Evolutionary conservation across 1,140 invertebrate species (phyloP).

Genomic region (Heliconius himera): DNA sequence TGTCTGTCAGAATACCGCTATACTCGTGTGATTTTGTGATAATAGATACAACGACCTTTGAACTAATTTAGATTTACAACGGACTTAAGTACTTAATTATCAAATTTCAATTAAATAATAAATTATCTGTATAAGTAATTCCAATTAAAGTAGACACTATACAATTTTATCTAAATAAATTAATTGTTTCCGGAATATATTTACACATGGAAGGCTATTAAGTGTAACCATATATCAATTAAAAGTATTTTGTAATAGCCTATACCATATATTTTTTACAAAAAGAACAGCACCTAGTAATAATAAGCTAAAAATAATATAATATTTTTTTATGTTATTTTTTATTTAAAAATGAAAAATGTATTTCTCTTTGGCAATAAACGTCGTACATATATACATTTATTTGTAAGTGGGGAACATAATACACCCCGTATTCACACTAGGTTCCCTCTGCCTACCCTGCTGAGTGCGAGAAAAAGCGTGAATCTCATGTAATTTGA

Average conservation of each 20-base stretch:
- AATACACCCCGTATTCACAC: no score
- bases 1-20: slow-evolving; percentile 18
- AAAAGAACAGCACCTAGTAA: no score
- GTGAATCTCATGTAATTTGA: no score
- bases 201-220: neutral
- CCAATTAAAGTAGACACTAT: neutral
- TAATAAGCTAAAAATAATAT: no score
- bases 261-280: no score
- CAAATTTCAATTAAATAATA: neutral
- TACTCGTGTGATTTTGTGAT: slow-evolving; percentile 6
- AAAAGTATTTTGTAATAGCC: neutral
- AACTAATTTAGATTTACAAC: slow-evolving; percentile 19
- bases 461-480: no score
- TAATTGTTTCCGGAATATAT: neutral
- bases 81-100: neutral
- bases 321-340: no score
- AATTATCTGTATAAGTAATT: neutral
- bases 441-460: no score
- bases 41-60: slow-evolving; percentile 18
- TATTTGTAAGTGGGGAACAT: no score
- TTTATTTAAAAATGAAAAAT: no score
- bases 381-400: no score
- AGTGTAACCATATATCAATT: neutral
- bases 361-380: no score
- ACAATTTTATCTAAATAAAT: neutral